Evolutionary conservation across 2,797 vertebrate genomes (phyloP), one percentile per base, ranked within the genome.

Genomic region (Gymnothorax javanicus): DNA sequence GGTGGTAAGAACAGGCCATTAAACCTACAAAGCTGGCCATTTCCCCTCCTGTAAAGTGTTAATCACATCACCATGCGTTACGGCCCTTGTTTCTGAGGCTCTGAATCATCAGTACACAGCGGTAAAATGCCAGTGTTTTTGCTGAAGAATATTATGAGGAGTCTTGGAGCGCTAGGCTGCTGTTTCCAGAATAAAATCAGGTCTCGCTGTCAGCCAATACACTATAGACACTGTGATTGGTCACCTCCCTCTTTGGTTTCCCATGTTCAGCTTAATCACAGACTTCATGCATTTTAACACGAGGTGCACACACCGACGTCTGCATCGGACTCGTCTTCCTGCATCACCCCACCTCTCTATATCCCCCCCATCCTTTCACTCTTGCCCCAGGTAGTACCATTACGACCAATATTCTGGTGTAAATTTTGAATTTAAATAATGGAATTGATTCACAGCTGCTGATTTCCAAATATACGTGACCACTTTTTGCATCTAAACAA

Each of bases 341-440:
- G 54, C 59, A 43, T 25, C 25, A 27, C 52, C 82, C 87, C 84
- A 85, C 64, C 84, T 64, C 87, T 87, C 69, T 4, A 5, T 89
- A 86, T 23, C 89, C 84, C 84, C 84, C 86, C 86, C 81, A 86
- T 84, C 60, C 20, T 25, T 17, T 43, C 50, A 69, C 17, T 89
- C 84, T 88, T 59, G 88, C 81, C 89, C 84, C 88, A 81, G 60
- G 11, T 13, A 50, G 11, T 85, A 33, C 84, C 81, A 57, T 64
- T 43, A 50, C 25, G 23, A 56, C 82, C 59, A 57, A 33, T 56
- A 54, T 50, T 62, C 27, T 85, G 89, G 82, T 86, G 73, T 81
- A 43, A 85, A 82, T 90, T 90, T 92, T 90, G 93, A 91, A 90
- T 93, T 92, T 91, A 87, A 92, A 85, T 91, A 69, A 69, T 84